Evolutionary conservation across 2,113 vertebrate species (phyloP).

Genomic region (Sciurus niger): DNA sequence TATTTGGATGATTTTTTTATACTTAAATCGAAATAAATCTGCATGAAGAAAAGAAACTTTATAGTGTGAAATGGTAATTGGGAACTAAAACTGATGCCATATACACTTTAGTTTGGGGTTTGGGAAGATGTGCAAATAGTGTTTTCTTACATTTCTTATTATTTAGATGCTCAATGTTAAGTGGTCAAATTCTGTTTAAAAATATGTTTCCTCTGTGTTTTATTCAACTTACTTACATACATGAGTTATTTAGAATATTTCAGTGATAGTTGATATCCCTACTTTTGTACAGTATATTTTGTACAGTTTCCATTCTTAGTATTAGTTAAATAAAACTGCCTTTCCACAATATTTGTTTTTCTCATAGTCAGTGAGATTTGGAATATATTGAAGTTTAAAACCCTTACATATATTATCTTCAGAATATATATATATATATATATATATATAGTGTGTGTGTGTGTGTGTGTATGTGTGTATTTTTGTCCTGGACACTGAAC

Average conservation of each 20-base stretch:
- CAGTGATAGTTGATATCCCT: not conserved
- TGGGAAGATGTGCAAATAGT: fast-evolving
- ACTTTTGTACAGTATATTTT: not conserved
- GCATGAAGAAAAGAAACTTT: not conserved
- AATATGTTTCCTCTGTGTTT: not conserved
- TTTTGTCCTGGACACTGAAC: no score
- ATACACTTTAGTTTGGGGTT: not conserved
- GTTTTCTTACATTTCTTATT: not conserved
- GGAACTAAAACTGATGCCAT: not conserved
- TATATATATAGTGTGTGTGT: no score
- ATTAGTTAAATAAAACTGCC: not conserved
- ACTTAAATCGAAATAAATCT: not conserved
- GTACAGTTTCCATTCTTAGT: not conserved
- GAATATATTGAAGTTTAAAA: not conserved
- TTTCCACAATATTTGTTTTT: not conserved
- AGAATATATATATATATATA: not conserved
- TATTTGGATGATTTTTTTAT: not conserved
- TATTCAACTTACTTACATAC: not conserved
- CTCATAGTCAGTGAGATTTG: not conserved
- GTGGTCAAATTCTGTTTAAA: not conserved
- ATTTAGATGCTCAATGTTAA: not conserved
- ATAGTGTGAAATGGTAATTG: not conserved
- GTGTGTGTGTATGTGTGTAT: no score
- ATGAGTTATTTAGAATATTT: not conserved
- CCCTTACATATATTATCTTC: not conserved